These are phyloP conservation scores for Drosophila meridiana DNA, from an alignment of 2,888 invertebrate genomes.

Conservation along the genomic window DNA sequence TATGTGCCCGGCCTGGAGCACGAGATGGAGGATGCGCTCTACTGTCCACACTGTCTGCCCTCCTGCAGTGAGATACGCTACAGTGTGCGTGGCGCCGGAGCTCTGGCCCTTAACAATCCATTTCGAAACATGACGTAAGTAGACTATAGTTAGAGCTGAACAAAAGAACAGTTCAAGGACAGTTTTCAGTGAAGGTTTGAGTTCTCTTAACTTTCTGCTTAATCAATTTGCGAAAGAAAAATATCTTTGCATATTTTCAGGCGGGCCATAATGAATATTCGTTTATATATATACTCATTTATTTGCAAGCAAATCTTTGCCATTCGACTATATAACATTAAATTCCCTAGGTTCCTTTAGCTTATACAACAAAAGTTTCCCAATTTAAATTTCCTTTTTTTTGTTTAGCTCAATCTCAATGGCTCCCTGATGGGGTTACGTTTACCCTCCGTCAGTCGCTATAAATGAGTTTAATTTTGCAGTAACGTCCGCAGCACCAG, in stretches of 20 bases:
- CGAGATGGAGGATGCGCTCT: conserved; percentile 86
- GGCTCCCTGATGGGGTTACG: conserved; percentile 6
- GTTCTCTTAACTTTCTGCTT: neutral
- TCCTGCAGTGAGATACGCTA: conserved; percentile 87
- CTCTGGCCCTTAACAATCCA: conserved; percentile 60
- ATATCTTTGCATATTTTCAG: conserved; percentile 1
- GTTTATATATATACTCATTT: neutral
- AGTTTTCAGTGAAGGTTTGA: neutral
- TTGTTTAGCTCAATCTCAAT: conserved; percentile 1
- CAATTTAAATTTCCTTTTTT: conserved; percentile 1
- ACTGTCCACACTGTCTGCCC: conserved; percentile 87
- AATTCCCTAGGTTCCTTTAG: neutral
- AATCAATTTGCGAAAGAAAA: neutral
- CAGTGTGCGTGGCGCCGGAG: conserved; percentile 82
- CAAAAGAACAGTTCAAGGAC: conserved; percentile 8
- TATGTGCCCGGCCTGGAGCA: conserved; percentile 84
- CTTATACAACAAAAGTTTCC: conserved; percentile 8
- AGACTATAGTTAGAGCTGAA: neutral
- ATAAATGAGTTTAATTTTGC: conserved; percentile 67
- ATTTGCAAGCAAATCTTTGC: neutral
- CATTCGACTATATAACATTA: neutral
- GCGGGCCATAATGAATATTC: neutral
- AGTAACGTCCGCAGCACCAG: conserved; percentile 36
- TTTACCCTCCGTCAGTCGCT: conserved; percentile 28
- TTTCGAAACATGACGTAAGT: conserved; percentile 57